Evolutionary conservation across 2,113 vertebrate genomes (phyloP), one percentile per base, ranked within the genome.

Genomic region (Dissostichus mawsoni): DNA sequence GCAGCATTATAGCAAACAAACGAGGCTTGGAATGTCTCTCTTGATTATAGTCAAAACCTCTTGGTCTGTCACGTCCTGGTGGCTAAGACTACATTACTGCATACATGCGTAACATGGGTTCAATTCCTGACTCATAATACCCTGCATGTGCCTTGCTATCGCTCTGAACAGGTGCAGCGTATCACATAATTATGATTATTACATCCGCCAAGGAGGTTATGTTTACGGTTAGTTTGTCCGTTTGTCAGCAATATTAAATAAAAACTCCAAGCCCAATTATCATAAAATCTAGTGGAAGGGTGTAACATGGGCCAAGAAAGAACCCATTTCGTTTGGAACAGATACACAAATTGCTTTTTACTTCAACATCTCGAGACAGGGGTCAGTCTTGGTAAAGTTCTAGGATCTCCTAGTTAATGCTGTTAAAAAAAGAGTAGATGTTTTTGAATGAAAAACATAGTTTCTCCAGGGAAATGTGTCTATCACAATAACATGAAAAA

Each of bases 1-100:
- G 61, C 59, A 56, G 33, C 56, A 64, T 72, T 72, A 64, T 76
- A 58, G 68, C 61, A 41, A 79, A 81, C 68, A 79, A 83, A 87
- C 69, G 45, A 55, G 57, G 16, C 41, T 8, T 11, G 25, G 13
- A 45, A 48, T 11, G 11, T 48, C 44, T 63, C 64, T 61, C 25
- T 41, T 67, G 81, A 83, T 76, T 85, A 80, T 8, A 64, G 65
- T 52, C 16, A 20, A 76, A 82, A 45, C 36, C n/a, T 61, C 62
- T 25, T 80, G 73, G 82, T 13, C 20, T 55, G 51, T 63, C 11
- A 3, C 3, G 6, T 63, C 51, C 33, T 44, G 47, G 45, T 45
- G 63, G 67, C 62, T 57, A 59, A 67, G 80, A 74, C 20, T 20
- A 11, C 20, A 64, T 41, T 20, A 45, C 72, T 74, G 64, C 5